Evolutionary conservation across 2,113 vertebrate genomes (phyloP), one percentile per base, ranked within the genome.

Genomic region (Phalacrocorax brasilianus): DNA sequence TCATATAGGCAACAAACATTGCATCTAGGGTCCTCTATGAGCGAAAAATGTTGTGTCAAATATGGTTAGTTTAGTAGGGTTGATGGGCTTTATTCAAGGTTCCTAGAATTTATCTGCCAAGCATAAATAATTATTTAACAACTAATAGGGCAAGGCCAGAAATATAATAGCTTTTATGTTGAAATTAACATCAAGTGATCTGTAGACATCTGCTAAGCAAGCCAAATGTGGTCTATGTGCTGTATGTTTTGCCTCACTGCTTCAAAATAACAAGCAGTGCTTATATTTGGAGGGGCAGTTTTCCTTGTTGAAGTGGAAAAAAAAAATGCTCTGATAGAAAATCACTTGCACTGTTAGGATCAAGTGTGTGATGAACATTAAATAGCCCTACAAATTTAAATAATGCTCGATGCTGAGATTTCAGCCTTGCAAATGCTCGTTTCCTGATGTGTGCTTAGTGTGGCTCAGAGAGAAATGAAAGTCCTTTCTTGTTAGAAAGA

Each of bases 171-270:
- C 90, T 97, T 98, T 97, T 97, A 95, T 97, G 86, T 97, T 92
- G 96, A 98, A 98, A 98, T 98, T 96, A 97, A 97, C 97, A 96
- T 96, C 80, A 93, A 95, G 94, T 95, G 96, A 85, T 97, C 91
- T 95, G 92, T 91, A 97, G 97, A 97, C 95, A 98, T 97, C 96
- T 98, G 97, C 97, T 97, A 97, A 97, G 98, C 97, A 97, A 97
- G 93, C 95, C 96, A 78, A 92, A 92, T 88, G 94, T 86, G 95
- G 95, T 92, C 88, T 95, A 15, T 76, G 78, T 95, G 95, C 93
- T 96, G 79, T 68, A 77, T 96, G 97, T 96, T 97, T 97, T 98
- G 98, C 98, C 95, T 98, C 98, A 97, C 94, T 98, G 98, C 96
- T 90, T 97, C 97, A 97, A 97, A 97, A 98, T 98, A 98, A 98